Conservation (phyloP, 2,797 vertebrate species). For the Oophaga sylvatica region DNA sequence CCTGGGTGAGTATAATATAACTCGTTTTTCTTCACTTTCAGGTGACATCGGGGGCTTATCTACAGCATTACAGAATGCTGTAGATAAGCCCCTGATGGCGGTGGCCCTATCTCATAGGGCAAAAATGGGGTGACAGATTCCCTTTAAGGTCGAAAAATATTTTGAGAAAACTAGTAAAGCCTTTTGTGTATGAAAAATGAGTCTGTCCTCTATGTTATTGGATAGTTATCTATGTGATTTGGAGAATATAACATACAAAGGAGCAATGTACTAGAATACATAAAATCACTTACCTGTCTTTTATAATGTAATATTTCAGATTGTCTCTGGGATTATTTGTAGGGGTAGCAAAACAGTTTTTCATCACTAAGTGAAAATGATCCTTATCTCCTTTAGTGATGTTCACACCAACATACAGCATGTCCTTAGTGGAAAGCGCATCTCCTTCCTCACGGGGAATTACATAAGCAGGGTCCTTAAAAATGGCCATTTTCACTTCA, state of each 20-base stretch:
- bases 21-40: too few relatives aligned
- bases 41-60: too few relatives aligned
- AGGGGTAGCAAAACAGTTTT: slow-evolving; percentile 75
- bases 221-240: background rate
- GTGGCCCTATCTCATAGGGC: too few relatives aligned
- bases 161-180: too few relatives aligned
- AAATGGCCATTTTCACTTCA: slow-evolving; percentile 71
- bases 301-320: slow-evolving; percentile 72
- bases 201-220: too few relatives aligned
- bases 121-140: too few relatives aligned
- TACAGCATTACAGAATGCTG: too few relatives aligned
- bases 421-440: slow-evolving; percentile 68
- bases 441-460: background rate
- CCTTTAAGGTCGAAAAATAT: too few relatives aligned
- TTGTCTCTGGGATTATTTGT: slow-evolving; percentile 62
- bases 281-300: slow-evolving; percentile 70
- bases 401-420: slow-evolving; percentile 71
- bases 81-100: too few relatives aligned
- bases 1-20: too few relatives aligned
- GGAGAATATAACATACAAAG: background rate
- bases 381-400: slow-evolving; percentile 65
- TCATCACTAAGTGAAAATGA: slow-evolving; percentile 71
- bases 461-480: slow-evolving; percentile 66
- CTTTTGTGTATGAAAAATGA: too few relatives aligned
- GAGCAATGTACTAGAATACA: background rate